A percentile compares a stretch with the other conserved stretches of the same genome.
These are phyloP conservation scores for Ancistrus triradiatus DNA, from an alignment of 2,113 vertebrate genomes.

Conservation along the genomic window DNA sequence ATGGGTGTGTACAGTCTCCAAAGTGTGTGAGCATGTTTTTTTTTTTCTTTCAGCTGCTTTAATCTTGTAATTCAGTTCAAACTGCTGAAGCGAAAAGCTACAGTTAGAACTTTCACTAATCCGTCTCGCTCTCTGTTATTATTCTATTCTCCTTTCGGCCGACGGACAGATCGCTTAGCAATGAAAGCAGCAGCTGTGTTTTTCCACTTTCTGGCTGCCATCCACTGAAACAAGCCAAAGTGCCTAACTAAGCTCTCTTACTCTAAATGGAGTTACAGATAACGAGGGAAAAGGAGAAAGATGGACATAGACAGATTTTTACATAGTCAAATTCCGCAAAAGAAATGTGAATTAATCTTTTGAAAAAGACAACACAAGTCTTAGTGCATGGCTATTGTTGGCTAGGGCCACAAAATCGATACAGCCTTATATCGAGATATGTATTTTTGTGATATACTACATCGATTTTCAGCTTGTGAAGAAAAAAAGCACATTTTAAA, in stretches of 20 bases:
- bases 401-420: too few species aligned
- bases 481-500: too few species aligned
- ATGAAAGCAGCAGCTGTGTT: slow-evolving; percentile 52
- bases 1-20: too few species aligned
- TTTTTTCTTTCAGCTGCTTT: slow-evolving; percentile 8
- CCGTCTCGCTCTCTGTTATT: background rate
- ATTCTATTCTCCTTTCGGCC: slow-evolving; percentile 17
- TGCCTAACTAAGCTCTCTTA: background rate
- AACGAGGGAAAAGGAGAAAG: too few species aligned
- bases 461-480: too few species aligned
- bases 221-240: slow-evolving; percentile 4
- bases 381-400: too few species aligned
- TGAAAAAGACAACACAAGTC: too few species aligned
- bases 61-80: slow-evolving; percentile 22
- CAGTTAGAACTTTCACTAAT: slow-evolving; percentile 24
- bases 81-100: slow-evolving; percentile 25
- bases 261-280: slow-evolving; percentile 10
- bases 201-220: slow-evolving; percentile 39
- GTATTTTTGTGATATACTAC: too few species aligned
- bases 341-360: too few species aligned
- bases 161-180: slow-evolving; percentile 29
- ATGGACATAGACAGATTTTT: too few species aligned
- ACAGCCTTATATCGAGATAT: too few species aligned
- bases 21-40: background rate
- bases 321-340: too few species aligned